Base-by-base conservation (phyloP, 2,888 invertebrate genomes). In the Dusona sp. region DNA sequence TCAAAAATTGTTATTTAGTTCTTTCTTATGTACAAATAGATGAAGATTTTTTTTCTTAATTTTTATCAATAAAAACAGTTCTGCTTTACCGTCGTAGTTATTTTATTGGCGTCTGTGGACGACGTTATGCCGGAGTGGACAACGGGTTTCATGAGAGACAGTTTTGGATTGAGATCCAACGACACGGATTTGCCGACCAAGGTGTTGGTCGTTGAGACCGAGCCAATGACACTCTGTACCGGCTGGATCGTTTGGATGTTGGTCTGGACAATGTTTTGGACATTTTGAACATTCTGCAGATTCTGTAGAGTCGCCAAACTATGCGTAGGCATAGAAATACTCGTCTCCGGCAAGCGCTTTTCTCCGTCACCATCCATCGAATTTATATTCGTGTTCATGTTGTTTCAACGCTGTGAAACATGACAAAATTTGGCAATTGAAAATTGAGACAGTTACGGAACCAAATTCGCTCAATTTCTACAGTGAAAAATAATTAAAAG, bases 111-210 rank as follows among this genome's bases (percentile, higher is more conserved):
- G 82, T 94, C 94, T 7, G 90, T 88, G 13, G 93, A 89, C 0
- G 92, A 90, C 2, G 91, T 89, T 48, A 92, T 89, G 29, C 92
- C 92, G 2, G 93, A 88, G 54, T 92, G 91, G 48, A 92, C 90
- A 11, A 92, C 89, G 16, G 93, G 91, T 78, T 94, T 94, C 91
- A 94, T 92, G 29, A 94, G 81, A 0, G 94, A 92, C 45, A 94
- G 86, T 68, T 94, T 93, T 77, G 92, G 92, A 89, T 92, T 94
- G 42, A 94, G 86, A 85, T 94, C 94, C 85, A 94, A 79, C 0
- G 94, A 92, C 72, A 94, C 92, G 0, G 94, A 92, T 86, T 94
- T 94, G 13, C 94, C 93, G 16, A 94, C 90, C 13, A 94, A 89
- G 22, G 90, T 90, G 8, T 90, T 86, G 16, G 93, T 79, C 19